phyloP scores from a whole-genome alignment of 2,888 invertebrate species.

The Leptarthrus brevirostris region DNA sequence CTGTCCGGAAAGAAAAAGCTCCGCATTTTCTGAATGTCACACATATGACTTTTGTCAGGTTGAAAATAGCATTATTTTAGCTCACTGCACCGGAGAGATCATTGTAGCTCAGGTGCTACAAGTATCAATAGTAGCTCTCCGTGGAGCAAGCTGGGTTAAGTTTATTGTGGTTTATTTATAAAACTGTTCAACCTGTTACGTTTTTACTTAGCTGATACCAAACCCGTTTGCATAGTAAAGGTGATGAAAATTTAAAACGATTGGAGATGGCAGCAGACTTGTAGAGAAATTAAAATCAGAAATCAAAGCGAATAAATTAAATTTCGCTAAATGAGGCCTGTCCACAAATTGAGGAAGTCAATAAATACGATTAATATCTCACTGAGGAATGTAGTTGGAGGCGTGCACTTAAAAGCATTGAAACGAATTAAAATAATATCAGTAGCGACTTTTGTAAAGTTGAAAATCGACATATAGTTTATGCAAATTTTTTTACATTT shows the following conservation, averaged over 20 bases:
- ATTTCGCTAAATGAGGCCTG: background rate
- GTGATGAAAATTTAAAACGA: background rate
- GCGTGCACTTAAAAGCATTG: background rate
- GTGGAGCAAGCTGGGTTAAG: background rate
- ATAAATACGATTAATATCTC: background rate
- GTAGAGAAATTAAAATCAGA: background rate
- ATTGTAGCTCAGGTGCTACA: no score
- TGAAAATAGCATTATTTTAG: background rate
- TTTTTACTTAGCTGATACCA: background rate
- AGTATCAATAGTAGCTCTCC: background rate
- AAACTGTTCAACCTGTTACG: background rate
- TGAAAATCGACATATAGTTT: no score
- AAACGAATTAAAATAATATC: background rate
- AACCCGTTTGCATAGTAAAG: background rate
- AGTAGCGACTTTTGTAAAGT: background rate
- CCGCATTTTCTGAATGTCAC: conserved; percentile 27
- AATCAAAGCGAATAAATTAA: background rate
- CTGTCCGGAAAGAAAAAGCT: conserved; percentile 1
- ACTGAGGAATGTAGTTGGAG: background rate
- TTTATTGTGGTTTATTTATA: background rate
- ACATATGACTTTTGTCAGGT: background rate
- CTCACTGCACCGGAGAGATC: no score
- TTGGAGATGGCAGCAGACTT: background rate
- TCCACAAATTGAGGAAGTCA: background rate
- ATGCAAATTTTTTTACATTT: no score